Conservation (phyloP, 2,888 invertebrate genomes). For the Euphydryas editha region DNA sequence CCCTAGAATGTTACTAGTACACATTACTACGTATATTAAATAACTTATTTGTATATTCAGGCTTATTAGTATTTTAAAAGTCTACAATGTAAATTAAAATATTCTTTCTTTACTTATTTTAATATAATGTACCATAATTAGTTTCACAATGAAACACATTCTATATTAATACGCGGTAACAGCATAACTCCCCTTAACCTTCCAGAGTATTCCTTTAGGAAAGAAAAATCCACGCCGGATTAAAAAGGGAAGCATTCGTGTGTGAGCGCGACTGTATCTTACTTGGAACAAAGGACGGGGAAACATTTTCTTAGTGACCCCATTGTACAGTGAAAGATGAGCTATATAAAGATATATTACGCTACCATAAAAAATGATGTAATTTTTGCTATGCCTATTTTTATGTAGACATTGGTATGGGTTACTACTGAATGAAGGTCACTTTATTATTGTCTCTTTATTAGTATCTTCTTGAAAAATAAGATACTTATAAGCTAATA, state of each 20-base stretch:
- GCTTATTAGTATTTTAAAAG: neutral
- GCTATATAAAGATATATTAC: slow-evolving; percentile 14
- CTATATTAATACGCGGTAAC: neutral
- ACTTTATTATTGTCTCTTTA: no score
- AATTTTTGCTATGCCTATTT: no score
- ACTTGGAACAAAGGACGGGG: slow-evolving; percentile 71
- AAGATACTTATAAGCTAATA: no score
- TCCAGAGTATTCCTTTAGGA: slow-evolving; percentile 61
- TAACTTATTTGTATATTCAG: no score
- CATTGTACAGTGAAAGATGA: slow-evolving; percentile 44
- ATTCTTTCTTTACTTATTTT: neutral
- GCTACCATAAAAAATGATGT: neutral
- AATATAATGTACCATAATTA: neutral
- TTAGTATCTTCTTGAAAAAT: no score
- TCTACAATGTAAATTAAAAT: neutral
- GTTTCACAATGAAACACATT: neutral
- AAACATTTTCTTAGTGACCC: slow-evolving; percentile 63
- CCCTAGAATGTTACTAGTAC: no score
- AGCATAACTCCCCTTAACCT: slow-evolving; percentile 48
- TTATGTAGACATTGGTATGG: no score
- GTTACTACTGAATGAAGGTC: no score
- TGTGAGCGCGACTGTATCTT: slow-evolving; percentile 79
- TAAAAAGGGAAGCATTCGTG: slow-evolving; percentile 77
- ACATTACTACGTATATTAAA: no score
- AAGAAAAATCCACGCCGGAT: slow-evolving; percentile 71